phyloP scores from a whole-genome alignment of 2,888 invertebrate species.

The Lasioglossum calceatum region DNA sequence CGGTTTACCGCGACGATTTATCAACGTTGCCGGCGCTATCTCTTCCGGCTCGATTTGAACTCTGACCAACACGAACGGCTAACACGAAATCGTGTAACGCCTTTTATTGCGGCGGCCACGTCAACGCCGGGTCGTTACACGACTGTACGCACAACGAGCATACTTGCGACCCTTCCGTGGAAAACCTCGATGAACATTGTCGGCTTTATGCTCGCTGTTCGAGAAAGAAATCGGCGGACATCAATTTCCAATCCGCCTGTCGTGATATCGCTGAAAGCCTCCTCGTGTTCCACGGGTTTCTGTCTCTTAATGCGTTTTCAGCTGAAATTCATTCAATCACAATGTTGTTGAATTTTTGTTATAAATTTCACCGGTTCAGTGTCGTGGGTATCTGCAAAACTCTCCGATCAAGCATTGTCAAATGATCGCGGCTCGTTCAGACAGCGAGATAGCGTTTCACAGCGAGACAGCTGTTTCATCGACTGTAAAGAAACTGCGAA shows the following conservation, averaged over 20 bases:
- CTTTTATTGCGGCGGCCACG: conserved; percentile 37
- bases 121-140: conserved; percentile 19
- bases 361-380: no score
- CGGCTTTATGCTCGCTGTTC: conserved; percentile 18
- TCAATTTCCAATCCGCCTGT: background rate
- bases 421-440: no score
- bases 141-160: conserved; percentile 13
- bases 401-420: background rate
- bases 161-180: conserved; percentile 7
- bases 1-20: conserved; percentile 71
- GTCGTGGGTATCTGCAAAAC: background rate
- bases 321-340: background rate
- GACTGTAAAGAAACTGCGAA: background rate
- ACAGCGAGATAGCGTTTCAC: no score
- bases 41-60: conserved; percentile 73
- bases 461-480: background rate
- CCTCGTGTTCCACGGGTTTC: background rate
- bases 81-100: conserved; percentile 66
- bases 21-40: conserved; percentile 71
- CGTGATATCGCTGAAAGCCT: background rate
- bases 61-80: conserved; percentile 65
- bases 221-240: conserved; percentile 24
- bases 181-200: conserved; percentile 19
- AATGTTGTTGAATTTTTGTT: background rate
- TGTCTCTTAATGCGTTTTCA: background rate